Base-by-base conservation (phyloP, 2,888 invertebrate genomes). In the Cephus runcator region DNA sequence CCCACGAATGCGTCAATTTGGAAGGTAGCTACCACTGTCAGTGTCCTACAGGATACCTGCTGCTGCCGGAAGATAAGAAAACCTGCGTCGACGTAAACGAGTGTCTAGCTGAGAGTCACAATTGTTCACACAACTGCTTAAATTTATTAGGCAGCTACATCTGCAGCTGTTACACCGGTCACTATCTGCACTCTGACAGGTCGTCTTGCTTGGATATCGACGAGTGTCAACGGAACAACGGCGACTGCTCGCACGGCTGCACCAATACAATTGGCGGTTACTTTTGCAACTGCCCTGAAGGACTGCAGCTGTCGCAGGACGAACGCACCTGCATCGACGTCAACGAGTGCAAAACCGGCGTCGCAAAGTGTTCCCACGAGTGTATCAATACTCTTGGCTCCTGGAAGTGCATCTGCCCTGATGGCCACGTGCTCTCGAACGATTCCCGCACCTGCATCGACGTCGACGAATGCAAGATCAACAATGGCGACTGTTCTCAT, bases 401-500 rank as follows among this genome's bases (percentile, higher is more conserved):
- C 23, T 91, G 89, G 79, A 85, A 78, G 68, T 92, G 92, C 76
- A 80, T 81, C 1, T 92, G 92, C 78, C 92, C 92, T 0, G 84
- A 86, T 1, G 92, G 91, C 1, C 89, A 91, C 76, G 78, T 87
- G 0, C 76, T 88, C 4, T 81, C 82, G 2, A 86, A 87, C 73
- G 88, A 92, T 79, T 88, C 89, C 0, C 86, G 87, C 56, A 92
- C 89, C 75, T 94, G 94, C 80, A 83, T 92, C 12, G 89, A 91
- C 34, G 86, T 92, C 23, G 92, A 94, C 89, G 93, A 93, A 77
- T 96, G 95, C 83, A 88, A 90, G 12, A 84, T 89, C 1, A 92
- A 93, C 77, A 94, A 94, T 81, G 94, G 94, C 1, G 94, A 93
- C 56, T 96, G 95, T 87, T 93, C 93, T 6, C 95, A 95, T 79